Evolutionary conservation across 2,113 vertebrate species (phyloP), one percentile per base, ranked within the genome.

Genomic region (Tiliqua scincoides): DNA sequence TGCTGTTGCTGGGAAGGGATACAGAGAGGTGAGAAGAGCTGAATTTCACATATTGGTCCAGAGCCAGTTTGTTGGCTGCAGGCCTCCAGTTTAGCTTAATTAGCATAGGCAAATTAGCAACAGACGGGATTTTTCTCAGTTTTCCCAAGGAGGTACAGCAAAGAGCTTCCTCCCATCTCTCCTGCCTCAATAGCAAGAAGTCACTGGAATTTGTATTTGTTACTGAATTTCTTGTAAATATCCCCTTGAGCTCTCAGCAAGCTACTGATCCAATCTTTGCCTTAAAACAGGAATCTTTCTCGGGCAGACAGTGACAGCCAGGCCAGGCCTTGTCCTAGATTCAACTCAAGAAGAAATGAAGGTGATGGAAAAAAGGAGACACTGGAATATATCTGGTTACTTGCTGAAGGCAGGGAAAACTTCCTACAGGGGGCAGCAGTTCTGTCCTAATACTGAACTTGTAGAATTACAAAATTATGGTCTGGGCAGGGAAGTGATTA

Each of bases 301-400:
- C 70, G 30, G 78, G 70, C 77, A 78, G 52, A 59, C 74, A 65
- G 68, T 86, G 77, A 86, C 85, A 81, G 85, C 40, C 85, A 86
- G 85, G 78, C 85, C 57, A 74, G 85, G 85, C 79, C 78, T 86
- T 17, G 79, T 81, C 78, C 78, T 81, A 81, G 68, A 86, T 86
- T 73, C 85, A 81, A 80, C 79, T 74, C 85, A 86, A 86, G 85
- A 86, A 86, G 85, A 86, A 81, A 86, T 86, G 78, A 81, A 74
- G 78, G 78, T 86, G 85, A 86, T n/a, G 40, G 43, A 15, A 23
- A n/a, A 86, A 48, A 67, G 63, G 74, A 85, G 54, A 59, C 52
- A 23, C 27, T 52, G 68, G 52, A 61, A 14, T 73, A 72, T 72
- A 43, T n/a, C 70, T 54, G 77, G 68, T 37, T 74, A 74, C 78